Conservation (phyloP, 2,797 vertebrate species). For the Gymnoscopelus microlampas region DNA sequence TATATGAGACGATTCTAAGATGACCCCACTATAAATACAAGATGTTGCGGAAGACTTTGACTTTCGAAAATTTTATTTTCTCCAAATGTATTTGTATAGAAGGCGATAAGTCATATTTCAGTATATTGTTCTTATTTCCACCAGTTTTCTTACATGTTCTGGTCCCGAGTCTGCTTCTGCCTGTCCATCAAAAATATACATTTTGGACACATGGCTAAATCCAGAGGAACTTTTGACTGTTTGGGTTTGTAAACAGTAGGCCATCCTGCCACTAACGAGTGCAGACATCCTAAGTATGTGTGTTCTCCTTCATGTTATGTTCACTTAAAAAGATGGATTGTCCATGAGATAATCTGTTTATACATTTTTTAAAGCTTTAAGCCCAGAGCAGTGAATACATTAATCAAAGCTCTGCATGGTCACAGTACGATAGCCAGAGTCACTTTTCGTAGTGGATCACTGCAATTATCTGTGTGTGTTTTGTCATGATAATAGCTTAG, state of each 20-base stretch:
- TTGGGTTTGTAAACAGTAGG: slow-evolving; percentile 28
- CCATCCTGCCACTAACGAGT: slow-evolving; percentile 12
- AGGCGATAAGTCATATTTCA: slow-evolving; percentile 29
- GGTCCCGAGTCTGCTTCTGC: no score
- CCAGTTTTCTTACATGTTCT: slow-evolving; percentile 1
- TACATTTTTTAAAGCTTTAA: slow-evolving; percentile 45
- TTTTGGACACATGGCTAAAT: no score
- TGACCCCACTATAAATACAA: slow-evolving; percentile 15
- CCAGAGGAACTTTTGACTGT: no score
- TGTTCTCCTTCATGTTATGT: slow-evolving; percentile 33
- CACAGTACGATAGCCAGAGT: slow-evolving; percentile 38
- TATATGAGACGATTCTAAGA: no score
- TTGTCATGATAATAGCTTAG: slow-evolving; percentile 56
- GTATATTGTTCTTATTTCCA: slow-evolving; percentile 32
- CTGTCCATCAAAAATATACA: no score
- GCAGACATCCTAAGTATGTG: slow-evolving; percentile 15
- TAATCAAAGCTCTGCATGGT: slow-evolving; percentile 46
- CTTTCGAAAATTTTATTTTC: slow-evolving; percentile 17
- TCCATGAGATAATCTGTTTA: slow-evolving; percentile 47
- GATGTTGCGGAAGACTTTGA: slow-evolving; percentile 23
- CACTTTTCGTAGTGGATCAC: slow-evolving; percentile 42
- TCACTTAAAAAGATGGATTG: slow-evolving; percentile 43
- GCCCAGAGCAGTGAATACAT: slow-evolving; percentile 29
- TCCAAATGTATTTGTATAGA: slow-evolving; percentile 47
- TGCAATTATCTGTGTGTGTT: slow-evolving; percentile 52